Conservation (phyloP, 2,113 vertebrate species). For the Arvicanthis niloticus region DNA sequence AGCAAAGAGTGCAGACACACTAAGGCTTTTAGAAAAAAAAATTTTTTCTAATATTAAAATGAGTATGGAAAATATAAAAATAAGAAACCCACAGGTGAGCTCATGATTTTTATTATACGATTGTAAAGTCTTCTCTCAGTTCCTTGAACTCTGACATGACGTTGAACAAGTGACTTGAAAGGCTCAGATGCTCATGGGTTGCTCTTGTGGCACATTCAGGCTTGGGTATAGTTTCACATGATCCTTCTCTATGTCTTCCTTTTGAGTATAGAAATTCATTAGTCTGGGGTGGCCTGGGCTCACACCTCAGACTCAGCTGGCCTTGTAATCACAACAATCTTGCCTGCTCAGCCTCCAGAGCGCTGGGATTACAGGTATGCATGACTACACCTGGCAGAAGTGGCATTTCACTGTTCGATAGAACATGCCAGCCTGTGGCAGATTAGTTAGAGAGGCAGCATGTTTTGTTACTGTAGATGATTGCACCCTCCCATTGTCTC, state of each 20-base stretch:
- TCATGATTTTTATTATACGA: neutral
- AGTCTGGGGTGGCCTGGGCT: neutral
- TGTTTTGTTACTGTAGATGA: neutral
- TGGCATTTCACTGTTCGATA: neutral
- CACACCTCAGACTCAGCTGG: neutral
- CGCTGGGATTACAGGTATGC: neutral
- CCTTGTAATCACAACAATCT: neutral
- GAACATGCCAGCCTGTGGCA: neutral
- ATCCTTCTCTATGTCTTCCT: neutral
- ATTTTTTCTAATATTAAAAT: neutral
- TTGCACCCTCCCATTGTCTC: neutral
- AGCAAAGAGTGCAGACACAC: neutral
- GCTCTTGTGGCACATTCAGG: neutral
- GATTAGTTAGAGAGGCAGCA: neutral
- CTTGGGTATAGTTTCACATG: neutral
- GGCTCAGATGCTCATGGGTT: neutral
- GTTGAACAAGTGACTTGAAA: slow-evolving; percentile 46
- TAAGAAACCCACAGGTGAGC: neutral
- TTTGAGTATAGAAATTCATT: neutral
- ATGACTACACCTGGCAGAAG: neutral
- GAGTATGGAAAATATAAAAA: neutral
- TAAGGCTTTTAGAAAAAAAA: slow-evolving; percentile 40
- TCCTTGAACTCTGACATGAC: neutral
- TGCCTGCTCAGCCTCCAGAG: neutral
- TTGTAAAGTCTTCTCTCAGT: neutral